Evolutionary conservation across 1,140 invertebrate genomes (phyloP).

Genomic region (Bombus sylvicola): DNA sequence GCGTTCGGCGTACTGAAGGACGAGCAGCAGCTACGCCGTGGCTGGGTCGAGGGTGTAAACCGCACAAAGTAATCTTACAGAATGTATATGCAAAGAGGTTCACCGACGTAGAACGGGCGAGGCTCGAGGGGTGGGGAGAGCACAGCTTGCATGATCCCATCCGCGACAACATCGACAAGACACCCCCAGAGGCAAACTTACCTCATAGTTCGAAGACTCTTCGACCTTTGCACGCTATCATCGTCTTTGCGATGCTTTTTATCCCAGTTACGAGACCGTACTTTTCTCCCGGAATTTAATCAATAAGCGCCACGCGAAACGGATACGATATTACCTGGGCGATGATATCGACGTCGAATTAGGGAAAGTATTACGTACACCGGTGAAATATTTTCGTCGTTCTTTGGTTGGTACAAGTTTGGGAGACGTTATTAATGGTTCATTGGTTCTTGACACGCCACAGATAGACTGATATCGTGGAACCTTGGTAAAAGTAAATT

Average conservation of each 20-base stretch:
- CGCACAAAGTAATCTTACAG: constrained; percentile 84
- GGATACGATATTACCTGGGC: neutral
- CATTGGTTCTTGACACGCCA: neutral
- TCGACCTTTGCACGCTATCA: constrained; percentile 55
- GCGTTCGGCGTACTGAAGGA: constrained; percentile 50
- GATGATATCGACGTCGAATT: neutral
- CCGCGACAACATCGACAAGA: constrained; percentile 79
- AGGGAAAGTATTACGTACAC: neutral
- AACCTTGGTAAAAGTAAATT: neutral
- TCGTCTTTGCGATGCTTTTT: constrained; percentile 22
- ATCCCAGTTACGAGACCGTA: neutral
- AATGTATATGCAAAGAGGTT: constrained; percentile 84
- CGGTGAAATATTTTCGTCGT: neutral
- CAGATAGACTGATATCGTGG: neutral
- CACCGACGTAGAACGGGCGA: constrained; percentile 64
- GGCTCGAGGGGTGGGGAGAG: constrained; percentile 62
- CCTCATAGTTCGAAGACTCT: constrained; percentile 59
- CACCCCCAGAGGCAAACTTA: constrained; percentile 73
- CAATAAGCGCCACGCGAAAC: neutral
- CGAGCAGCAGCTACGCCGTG: constrained; percentile 34
- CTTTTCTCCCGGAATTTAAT: constrained; percentile 5
- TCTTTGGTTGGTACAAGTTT: neutral
- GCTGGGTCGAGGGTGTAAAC: constrained; percentile 79
- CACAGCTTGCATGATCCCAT: constrained; percentile 81
- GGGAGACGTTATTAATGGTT: neutral